Base-by-base conservation (phyloP, 1,140 invertebrate species). In the Drosophila elegans region DNA sequence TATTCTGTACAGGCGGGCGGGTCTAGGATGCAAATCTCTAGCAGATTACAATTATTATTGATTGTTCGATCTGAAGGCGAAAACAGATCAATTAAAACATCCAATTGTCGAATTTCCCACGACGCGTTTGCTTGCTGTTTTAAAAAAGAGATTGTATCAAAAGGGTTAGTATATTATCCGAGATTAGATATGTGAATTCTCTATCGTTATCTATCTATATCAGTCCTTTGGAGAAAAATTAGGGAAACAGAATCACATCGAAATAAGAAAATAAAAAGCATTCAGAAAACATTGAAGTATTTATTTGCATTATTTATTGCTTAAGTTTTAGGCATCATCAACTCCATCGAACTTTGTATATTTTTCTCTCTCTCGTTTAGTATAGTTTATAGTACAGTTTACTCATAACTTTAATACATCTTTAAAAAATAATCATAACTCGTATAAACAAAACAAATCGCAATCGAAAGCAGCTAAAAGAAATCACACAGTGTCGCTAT, bases 101-200 rank as follows among this genome's bases (percentile, higher is more conserved):
- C 89, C 89, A 91, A 91, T 91, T 91, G 78, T 91, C 89, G 76
- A 91, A 91, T 64, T 91, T 91, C 74, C 89, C 88, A 27, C 88
- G 88, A 49, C 83, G 82, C 36, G 88, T 64, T 74, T 91, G 88
- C 72, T 91, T 90, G 72, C 89, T 91, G 80, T 74, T 72, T 66
- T 46, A 39, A 48, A 77, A 63, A 76, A 66, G 39, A 77, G 46
- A 88, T 75, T 80, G 29, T 77, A 66, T 71, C 52, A 78, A 64
- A 82, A 34, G 11, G 59, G 72, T 82, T 76, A 61, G 63, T 64
- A 42, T 51, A 36, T 36, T 36, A 11, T 29, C 63, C 51, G 29
- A 21, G 11, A 5, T 46, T 4, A 48, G 67, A 71, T 71, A 71
- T 71, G 67, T 71, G 51, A 21, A 69, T 71, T 71, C 67, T 71